Conservation (phyloP, 2,797 vertebrate species). For the Trachurus trachurus region DNA sequence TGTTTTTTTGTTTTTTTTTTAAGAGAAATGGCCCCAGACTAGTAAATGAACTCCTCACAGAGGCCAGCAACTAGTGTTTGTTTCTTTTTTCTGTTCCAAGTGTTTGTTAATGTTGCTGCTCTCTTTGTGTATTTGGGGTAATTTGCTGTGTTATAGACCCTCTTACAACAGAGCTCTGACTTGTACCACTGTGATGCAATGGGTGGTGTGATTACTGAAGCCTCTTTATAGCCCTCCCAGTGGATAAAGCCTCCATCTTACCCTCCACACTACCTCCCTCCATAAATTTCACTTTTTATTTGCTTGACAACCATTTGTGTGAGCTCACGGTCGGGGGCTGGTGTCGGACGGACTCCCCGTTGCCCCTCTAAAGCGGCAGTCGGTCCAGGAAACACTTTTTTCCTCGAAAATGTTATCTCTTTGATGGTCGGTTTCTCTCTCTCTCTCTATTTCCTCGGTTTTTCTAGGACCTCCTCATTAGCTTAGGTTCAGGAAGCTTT, state of each 20-base stretch:
- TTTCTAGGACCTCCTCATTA: slow-evolving; percentile 82
- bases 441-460: slow-evolving; percentile 48
- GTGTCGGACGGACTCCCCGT: slow-evolving; percentile 78
- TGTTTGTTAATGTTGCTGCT: slow-evolving; percentile 70
- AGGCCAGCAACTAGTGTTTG: slow-evolving; percentile 67
- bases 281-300: slow-evolving; percentile 86
- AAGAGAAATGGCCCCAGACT: slow-evolving; percentile 64
- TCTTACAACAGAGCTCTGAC: slow-evolving; percentile 71
- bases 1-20: slow-evolving; percentile 55
- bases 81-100: slow-evolving; percentile 53
- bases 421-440: slow-evolving; percentile 73
- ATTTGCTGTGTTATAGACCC: slow-evolving; percentile 74
- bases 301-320: slow-evolving; percentile 85
- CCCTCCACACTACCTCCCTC: slow-evolving; percentile 72
- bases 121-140: slow-evolving; percentile 79
- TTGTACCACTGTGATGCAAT: slow-evolving; percentile 79
- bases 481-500: slow-evolving; percentile 87
- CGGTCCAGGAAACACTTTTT: slow-evolving; percentile 81
- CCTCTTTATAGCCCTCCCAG: slow-evolving; percentile 77
- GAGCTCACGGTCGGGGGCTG: slow-evolving; percentile 81
- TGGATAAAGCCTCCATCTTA: slow-evolving; percentile 71
- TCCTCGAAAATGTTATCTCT: slow-evolving; percentile 82
- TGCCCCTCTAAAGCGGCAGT: slow-evolving; percentile 74
- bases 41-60: slow-evolving; percentile 49
- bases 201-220: slow-evolving; percentile 82